These are phyloP conservation scores for Pseudoips prasinana DNA, from an alignment of 2,888 invertebrate species.

Conservation along the genomic window DNA sequence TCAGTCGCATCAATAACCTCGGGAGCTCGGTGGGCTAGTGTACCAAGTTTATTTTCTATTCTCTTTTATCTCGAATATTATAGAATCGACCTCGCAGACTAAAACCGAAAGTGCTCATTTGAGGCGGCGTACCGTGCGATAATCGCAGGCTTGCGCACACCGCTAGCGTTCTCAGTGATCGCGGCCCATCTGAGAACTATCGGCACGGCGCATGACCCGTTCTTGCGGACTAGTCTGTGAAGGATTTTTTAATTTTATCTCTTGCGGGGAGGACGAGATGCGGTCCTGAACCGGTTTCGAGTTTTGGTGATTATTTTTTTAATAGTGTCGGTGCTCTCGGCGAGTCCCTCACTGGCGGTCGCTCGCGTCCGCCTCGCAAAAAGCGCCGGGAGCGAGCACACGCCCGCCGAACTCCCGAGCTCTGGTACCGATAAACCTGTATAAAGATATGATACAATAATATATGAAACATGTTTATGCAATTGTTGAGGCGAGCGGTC, in stretches of 20 bases:
- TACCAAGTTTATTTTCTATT: slow-evolving; percentile 21
- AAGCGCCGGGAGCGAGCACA: slow-evolving; percentile 53
- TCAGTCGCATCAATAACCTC: slow-evolving; percentile 49
- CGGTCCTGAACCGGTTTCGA: slow-evolving; percentile 66
- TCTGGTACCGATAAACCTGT: slow-evolving; percentile 54
- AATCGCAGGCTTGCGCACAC: slow-evolving; percentile 40
- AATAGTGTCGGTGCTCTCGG: slow-evolving; percentile 53
- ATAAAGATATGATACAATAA: slow-evolving; percentile 57
- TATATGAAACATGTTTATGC: slow-evolving; percentile 55
- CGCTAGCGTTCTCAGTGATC: slow-evolving; percentile 48
- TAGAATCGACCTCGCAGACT: slow-evolving; percentile 21
- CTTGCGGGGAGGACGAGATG: slow-evolving; percentile 63
- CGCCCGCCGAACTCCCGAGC: slow-evolving; percentile 64
- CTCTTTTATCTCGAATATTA: slow-evolving; percentile 29
- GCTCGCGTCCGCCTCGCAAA: slow-evolving; percentile 58
- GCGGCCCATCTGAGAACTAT: slow-evolving; percentile 57
- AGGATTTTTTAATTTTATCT: slow-evolving; percentile 68
- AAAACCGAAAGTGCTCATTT: slow-evolving; percentile 39
- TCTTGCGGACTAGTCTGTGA: slow-evolving; percentile 50
- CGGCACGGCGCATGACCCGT: slow-evolving; percentile 36
- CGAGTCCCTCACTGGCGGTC: slow-evolving; percentile 35
- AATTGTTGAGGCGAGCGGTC: slow-evolving; percentile 37
- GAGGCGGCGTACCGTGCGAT: slow-evolving; percentile 38
- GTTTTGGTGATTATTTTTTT: slow-evolving; percentile 76
- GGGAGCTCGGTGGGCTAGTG: slow-evolving; percentile 51